Base-by-base conservation (phyloP, 1,140 invertebrate species). In the Drosophila leontia region DNA sequence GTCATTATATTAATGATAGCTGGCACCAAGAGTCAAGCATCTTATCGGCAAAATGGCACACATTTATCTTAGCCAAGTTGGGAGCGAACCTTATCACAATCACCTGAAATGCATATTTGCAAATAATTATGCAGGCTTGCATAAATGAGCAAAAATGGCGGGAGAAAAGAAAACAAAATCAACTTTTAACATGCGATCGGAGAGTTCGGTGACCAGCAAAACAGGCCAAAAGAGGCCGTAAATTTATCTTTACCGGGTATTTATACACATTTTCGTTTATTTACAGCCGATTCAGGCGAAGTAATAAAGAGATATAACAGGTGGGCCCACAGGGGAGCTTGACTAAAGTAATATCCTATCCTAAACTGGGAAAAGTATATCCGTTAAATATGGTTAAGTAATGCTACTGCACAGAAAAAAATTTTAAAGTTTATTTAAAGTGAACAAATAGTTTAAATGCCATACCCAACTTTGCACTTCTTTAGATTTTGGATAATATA, bases 51-150 rank as follows among this genome's bases (percentile, higher is more conserved):
- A 61, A 61, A 77, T 84, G 81, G 61, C 81, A 83, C 59, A 83
- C 59, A 83, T 83, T 80, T 84, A 82, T 83, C 81, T 84, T 55
- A 42, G 45, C 50, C 45, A 45, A 26, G 42, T 68, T 19, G 32
- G 58, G 62, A 64, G 56, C 70, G 64, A 47, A 55, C 56, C 81
- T 84, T 83, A 84, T 70, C 83, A 80, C 75, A 79, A 72, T 69
- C 75, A 57, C 80, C 65, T 67, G 67, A 86, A 82, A 87, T 82
- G 82, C 83, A 87, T 75, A 86, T 71, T 87, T 79, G 81, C 82
- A 78, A 80, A 82, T 82, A 83, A 88, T 87, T 87, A 87, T 87
- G 84, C 84, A 87, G 50, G 77, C 80, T 87, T 87, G 84, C 84
- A 84, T 75, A 86, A 86, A 83, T 74, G 61, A 82, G 71, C 70